phyloP scores from a whole-genome alignment of 2,888 invertebrate species.

The Dione vanillae region DNA sequence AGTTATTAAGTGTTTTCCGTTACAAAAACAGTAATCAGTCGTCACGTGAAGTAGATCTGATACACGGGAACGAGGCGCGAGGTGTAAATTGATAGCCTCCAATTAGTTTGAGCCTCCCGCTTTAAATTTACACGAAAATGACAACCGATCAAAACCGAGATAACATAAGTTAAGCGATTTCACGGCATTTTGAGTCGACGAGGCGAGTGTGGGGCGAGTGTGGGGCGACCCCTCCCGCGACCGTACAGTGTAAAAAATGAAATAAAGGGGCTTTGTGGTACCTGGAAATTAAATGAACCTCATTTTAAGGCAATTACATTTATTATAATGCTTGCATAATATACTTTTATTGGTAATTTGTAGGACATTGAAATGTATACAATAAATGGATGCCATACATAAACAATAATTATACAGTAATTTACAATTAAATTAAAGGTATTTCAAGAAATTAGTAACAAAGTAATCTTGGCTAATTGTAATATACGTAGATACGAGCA shows the following conservation, averaged over 20 bases:
- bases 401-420: background rate
- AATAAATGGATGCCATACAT: background rate
- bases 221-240: background rate
- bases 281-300: background rate
- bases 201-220: background rate
- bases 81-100: slow-evolving; percentile 12
- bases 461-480: background rate
- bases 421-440: background rate
- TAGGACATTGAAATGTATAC: background rate
- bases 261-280: background rate
- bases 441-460: background rate
- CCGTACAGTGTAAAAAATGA: background rate
- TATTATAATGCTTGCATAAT: background rate
- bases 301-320: background rate
- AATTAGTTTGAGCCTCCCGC: slow-evolving; percentile 16
- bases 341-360: background rate
- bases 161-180: slow-evolving; percentile 19
- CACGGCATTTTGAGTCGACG: slow-evolving; percentile 9
- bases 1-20: slow-evolving; percentile 1
- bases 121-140: slow-evolving; percentile 23
- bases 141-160: slow-evolving; percentile 17
- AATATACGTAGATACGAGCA: background rate
- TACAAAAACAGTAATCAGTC: background rate
- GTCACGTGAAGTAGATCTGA: slow-evolving; percentile 2
- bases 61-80: background rate